Percentiles rank a stretch among this genome's conserved stretches.
Conservation (phyloP, 2,797 vertebrate species). For the Falco biarmicus region DNA sequence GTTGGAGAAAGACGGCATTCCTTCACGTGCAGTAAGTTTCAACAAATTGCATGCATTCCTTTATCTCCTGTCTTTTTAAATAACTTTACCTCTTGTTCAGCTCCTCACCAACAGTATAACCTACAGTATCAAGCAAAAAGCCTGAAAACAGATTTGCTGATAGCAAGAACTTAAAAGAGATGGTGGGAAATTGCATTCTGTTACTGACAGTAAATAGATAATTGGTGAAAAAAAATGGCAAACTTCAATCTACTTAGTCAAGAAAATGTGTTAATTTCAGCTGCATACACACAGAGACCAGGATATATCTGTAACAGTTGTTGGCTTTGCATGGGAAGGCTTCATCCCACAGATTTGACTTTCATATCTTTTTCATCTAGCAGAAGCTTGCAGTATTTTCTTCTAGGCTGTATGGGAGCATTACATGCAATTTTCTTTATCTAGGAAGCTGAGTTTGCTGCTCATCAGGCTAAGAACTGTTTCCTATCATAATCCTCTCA, state of each 20-base stretch:
- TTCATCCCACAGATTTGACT: constrained; percentile 19
- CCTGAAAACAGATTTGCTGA: constrained; percentile 1
- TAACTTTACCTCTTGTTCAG: background rate
- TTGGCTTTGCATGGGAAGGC: constrained; percentile 11
- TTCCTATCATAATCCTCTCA: constrained; percentile 43
- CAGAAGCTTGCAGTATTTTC: constrained; percentile 51
- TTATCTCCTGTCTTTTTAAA: constrained; percentile 40
- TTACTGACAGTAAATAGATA: constrained; percentile 32
- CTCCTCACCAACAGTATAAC: constrained; percentile 7
- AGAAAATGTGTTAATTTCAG: constrained; percentile 1
- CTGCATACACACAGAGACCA: background rate
- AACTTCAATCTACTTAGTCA: constrained; percentile 15
- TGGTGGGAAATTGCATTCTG: constrained; percentile 22
- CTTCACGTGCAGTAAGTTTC: constrained; percentile 64
- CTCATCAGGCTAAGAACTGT: constrained; percentile 46
- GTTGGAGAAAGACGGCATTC: constrained; percentile 29
- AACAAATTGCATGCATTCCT: constrained; percentile 65
- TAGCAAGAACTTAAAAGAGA: background rate
- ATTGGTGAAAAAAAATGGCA: constrained; percentile 6
- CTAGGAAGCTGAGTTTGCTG: constrained; percentile 32
- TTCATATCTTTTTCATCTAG: constrained; percentile 40
- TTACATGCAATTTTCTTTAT: constrained; percentile 50
- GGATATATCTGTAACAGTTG: constrained; percentile 31
- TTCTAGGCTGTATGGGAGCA: constrained; percentile 26
- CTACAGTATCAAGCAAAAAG: background rate